These are phyloP conservation scores for Dasypogon diadema DNA, from an alignment of 2,888 invertebrate species.

Conservation along the genomic window DNA sequence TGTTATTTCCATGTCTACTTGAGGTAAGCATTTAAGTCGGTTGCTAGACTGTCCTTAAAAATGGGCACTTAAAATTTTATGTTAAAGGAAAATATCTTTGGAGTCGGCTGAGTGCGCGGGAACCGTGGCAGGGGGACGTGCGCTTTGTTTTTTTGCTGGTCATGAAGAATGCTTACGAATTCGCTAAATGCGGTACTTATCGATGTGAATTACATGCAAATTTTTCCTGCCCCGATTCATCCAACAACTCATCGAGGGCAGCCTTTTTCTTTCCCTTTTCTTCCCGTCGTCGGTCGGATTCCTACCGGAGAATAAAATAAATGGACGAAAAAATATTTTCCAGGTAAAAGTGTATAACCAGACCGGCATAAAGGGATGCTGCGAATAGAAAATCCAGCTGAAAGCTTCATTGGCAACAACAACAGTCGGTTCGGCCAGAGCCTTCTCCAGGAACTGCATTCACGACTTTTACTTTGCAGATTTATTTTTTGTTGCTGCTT, in stretches of 20 bases:
- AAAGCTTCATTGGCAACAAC: slow-evolving; percentile 46
- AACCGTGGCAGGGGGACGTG: slow-evolving; percentile 9
- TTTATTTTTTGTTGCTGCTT: slow-evolving; percentile 43
- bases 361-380: slow-evolving; percentile 47
- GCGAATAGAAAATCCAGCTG: slow-evolving; percentile 47
- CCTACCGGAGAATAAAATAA: neutral
- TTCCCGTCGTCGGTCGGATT: neutral
- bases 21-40: neutral
- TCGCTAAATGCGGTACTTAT: slow-evolving; percentile 52
- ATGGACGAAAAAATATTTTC: slow-evolving; percentile 19
- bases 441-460: slow-evolving; percentile 23
- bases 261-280: neutral
- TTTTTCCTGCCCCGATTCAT: slow-evolving; percentile 40
- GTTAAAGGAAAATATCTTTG: slow-evolving; percentile 32
- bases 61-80: slow-evolving; percentile 27
- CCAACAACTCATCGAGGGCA: slow-evolving; percentile 41
- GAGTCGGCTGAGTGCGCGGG: slow-evolving; percentile 18
- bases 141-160: slow-evolving; percentile 37
- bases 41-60: neutral
- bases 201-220: slow-evolving; percentile 46
- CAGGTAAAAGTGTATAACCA: slow-evolving; percentile 46
- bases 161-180: slow-evolving; percentile 45
- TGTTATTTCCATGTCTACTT: too few species aligned
- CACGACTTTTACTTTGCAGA: slow-evolving; percentile 47
- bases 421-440: slow-evolving; percentile 31